These are phyloP conservation scores for Peromyscus melanophrys DNA, from an alignment of 2,797 vertebrate genomes.

Conservation along the genomic window DNA sequence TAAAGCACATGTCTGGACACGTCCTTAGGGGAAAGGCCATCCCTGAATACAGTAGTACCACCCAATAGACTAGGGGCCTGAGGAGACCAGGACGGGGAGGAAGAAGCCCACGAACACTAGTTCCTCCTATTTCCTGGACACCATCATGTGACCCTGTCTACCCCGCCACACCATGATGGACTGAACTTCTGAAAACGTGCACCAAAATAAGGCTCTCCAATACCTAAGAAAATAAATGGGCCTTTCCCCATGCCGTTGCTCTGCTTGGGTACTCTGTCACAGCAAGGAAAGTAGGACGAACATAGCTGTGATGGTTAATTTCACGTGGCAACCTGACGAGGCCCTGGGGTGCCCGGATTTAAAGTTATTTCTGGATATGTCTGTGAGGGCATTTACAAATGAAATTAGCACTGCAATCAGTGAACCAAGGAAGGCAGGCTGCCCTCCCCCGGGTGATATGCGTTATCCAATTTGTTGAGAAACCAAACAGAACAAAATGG, in stretches of 20 bases:
- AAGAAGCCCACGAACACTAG: neutral
- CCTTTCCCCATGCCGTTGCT: neutral
- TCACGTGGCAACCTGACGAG: neutral
- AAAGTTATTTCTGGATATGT: conserved; percentile 45
- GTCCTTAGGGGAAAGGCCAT: neutral
- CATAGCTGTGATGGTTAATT: neutral
- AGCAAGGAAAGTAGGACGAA: neutral
- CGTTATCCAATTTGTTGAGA: neutral
- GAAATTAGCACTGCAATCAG: conserved; percentile 20
- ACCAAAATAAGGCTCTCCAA: neutral
- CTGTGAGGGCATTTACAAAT: neutral
- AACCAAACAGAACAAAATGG: neutral
- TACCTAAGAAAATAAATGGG: neutral
- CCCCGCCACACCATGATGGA: neutral
- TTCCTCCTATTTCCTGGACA: neutral
- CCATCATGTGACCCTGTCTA: neutral
- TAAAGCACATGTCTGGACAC: neutral
- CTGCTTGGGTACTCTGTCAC: neutral
- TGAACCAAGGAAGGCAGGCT: neutral
- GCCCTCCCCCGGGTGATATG: neutral
- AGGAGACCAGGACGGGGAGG: no score
- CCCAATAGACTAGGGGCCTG: neutral
- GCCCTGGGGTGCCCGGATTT: neutral
- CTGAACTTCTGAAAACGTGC: neutral
- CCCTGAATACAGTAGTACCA: neutral